phyloP scores from a whole-genome alignment of 2,888 invertebrate genomes.

The Nowickia ferox region DNA sequence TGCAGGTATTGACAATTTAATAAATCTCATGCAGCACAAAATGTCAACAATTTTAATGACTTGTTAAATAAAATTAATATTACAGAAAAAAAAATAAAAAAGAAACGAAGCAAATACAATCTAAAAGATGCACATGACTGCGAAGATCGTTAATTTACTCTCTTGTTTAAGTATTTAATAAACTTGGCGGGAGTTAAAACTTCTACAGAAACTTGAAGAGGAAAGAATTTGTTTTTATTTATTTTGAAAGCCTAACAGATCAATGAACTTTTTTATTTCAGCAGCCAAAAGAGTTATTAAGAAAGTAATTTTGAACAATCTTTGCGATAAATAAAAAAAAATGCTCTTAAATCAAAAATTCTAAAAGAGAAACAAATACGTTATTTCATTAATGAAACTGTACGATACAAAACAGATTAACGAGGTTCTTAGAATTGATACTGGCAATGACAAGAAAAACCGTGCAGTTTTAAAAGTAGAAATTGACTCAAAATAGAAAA shows the following conservation, averaged over 20 bases:
- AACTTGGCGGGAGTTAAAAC: conserved; percentile 41
- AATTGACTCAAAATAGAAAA: too few relatives aligned
- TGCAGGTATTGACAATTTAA: conserved; percentile 59
- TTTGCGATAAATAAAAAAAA: too few relatives aligned
- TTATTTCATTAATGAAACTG: too few relatives aligned
- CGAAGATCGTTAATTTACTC: background rate
- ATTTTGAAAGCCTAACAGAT: background rate
- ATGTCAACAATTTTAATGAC: conserved; percentile 70
- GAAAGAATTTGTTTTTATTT: background rate
- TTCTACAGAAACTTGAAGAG: background rate
- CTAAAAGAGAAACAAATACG: too few relatives aligned
- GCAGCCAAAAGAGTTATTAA: background rate
- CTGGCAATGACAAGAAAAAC: too few relatives aligned
- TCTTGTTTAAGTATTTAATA: background rate
- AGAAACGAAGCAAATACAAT: conserved; percentile 9
- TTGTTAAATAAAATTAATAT: conserved; percentile 63
- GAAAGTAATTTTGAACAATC: background rate
- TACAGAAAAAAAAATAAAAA: too few relatives aligned
- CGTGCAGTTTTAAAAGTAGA: too few relatives aligned
- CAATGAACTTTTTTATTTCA: background rate
- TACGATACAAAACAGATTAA: too few relatives aligned
- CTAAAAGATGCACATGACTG: conserved; percentile 9
- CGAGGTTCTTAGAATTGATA: too few relatives aligned
- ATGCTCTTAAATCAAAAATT: too few relatives aligned
- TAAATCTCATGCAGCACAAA: conserved; percentile 67